Base-by-base conservation (phyloP, 2,888 invertebrate genomes). In the Hedya salicella region DNA sequence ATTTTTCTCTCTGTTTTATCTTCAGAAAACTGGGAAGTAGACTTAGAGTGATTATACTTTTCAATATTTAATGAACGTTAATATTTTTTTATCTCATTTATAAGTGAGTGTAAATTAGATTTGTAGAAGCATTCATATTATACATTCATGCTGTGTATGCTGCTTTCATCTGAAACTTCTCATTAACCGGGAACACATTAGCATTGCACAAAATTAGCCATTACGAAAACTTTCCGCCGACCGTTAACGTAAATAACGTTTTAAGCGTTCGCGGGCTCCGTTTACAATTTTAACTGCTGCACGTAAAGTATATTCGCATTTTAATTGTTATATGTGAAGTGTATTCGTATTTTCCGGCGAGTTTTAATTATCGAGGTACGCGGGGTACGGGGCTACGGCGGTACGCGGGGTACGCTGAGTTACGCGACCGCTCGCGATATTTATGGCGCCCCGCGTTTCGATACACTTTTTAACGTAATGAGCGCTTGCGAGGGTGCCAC, bases 381-480 rank as follows among this genome's bases (percentile, higher is more conserved):
- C 87, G 89, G 82, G 82, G 86, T 6, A n/a, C n/a, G n/a, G n/a
- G n/a, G n/a, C n/a, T 36, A 8, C 36, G 25, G 84, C 84, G 83
- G 88, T 89, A 91, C 90, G 90, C 87, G 89, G 83, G 82, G 86
- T 46, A 32, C 42, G 81, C 79, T 92, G 92, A 92, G 83, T 87
- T 91, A 92, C 91, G 90, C 93, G 93, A 93, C 93, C 93, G 90
- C 93, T 86, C 85, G 85, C 88, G 79, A 85, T 91, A 93, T 92
- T 93, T 93, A 93, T 92, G 88, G 85, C 86, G 81, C 81, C 84
- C 81, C 82, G 87, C 87, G 83, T 89, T 87, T 88, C 91, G 87
- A 92, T 92, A 92, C 85, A 91, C 89, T 92, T 92, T 92, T 91
- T 91, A 91, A 90, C 89, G 89, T 91, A 91, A 92, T 91, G 92